A percentile compares a stretch with the other conserved stretches of the same genome.
These are phyloP conservation scores for Rattus rattus DNA, from an alignment of 2,113 vertebrate species.

Conservation along the genomic window DNA sequence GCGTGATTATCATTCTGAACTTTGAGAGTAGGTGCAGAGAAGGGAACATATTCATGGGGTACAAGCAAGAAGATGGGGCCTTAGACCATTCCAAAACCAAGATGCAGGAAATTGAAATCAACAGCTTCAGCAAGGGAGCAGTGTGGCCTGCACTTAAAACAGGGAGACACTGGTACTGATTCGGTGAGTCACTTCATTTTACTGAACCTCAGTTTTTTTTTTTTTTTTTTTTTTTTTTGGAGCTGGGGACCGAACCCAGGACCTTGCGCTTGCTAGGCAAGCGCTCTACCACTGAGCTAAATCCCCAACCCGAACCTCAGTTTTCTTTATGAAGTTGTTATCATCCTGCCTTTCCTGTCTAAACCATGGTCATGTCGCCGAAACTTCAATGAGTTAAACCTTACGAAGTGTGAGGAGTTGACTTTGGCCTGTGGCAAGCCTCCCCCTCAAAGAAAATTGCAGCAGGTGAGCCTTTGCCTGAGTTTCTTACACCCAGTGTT, in stretches of 20 bases:
- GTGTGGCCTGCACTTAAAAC: not conserved
- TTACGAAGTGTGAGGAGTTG: not conserved
- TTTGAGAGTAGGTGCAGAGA: slow-evolving; percentile 12
- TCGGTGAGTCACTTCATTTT: not conserved
- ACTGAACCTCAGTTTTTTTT: not conserved
- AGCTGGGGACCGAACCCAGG: no score
- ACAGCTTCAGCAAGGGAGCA: not conserved
- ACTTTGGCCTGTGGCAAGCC: not conserved
- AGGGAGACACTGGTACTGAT: not conserved
- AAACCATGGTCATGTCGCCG: not conserved
- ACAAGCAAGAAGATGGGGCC: not conserved
- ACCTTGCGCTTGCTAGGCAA: no score
- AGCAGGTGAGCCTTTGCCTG: not conserved
- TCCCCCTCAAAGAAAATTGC: not conserved
- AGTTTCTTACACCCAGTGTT: not conserved
- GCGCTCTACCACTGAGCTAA: no score
- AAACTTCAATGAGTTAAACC: not conserved
- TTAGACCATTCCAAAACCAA: not conserved
- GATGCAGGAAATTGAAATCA: not conserved
- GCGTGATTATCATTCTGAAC: not conserved
- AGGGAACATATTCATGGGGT: not conserved
- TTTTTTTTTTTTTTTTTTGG: no score
- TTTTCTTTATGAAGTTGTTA: slow-evolving; percentile 5
- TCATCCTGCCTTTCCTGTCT: not conserved
- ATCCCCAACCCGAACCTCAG: not conserved